Conservation (phyloP, 35 echinoderm and acorn worm species). For the Diadema setosum region DNA sequence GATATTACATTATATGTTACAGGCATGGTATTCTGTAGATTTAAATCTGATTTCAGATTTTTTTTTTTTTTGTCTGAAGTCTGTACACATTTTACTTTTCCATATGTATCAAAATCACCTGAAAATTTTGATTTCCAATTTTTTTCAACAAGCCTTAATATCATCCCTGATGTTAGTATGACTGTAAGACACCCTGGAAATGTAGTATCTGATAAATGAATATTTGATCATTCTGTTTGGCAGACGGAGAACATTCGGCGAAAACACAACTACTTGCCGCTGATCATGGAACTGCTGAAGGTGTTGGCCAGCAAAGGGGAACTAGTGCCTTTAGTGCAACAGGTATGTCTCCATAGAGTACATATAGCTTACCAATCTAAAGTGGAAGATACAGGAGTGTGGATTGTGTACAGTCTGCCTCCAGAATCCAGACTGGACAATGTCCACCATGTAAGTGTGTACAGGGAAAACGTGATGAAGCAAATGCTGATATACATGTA, state of each 20-base stretch:
- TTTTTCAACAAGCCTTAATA: too few relatives aligned
- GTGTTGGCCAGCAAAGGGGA: conserved; percentile 78
- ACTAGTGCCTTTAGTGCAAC: conserved; percentile 79
- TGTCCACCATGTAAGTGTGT: not conserved
- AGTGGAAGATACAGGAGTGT: not conserved
- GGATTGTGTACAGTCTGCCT: not conserved
- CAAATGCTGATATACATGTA: too few relatives aligned
- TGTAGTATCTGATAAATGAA: too few relatives aligned
- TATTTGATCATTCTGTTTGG: not conserved
- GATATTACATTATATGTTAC: too few relatives aligned
- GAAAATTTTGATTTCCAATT: too few relatives aligned
- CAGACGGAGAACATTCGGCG: conserved; percentile 93
- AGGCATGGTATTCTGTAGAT: too few relatives aligned
- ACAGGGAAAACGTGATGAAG: not conserved
- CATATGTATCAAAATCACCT: too few relatives aligned
- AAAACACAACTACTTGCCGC: conserved; percentile 95
- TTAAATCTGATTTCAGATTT: too few relatives aligned
- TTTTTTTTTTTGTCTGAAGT: too few relatives aligned
- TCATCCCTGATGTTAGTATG: too few relatives aligned
- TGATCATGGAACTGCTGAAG: conserved; percentile 93
- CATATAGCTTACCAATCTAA: not conserved
- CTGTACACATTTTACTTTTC: too few relatives aligned
- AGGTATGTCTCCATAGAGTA: conserved; percentile 37
- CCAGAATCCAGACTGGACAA: not conserved
- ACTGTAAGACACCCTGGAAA: too few relatives aligned